phyloP scores from a whole-genome alignment of 2,113 vertebrate genomes.

The Dasyprocta punctata region DNA sequence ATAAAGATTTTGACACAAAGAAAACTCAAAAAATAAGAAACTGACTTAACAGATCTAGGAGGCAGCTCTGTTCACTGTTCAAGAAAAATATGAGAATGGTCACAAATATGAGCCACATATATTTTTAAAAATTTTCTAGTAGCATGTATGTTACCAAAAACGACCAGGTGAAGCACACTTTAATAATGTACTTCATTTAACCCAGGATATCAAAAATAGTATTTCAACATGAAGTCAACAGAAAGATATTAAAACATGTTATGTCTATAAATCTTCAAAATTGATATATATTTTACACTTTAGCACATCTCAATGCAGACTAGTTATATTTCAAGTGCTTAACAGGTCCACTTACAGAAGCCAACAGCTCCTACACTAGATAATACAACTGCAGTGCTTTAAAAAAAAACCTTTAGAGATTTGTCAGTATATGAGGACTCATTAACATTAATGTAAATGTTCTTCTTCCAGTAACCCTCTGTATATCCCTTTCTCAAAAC shows the following conservation, averaged over 20 bases:
- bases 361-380: neutral
- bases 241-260: neutral
- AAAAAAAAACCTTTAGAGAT: neutral
- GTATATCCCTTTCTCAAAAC: neutral
- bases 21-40: slow-evolving; percentile 14
- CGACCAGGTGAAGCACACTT: neutral
- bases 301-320: neutral
- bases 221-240: slow-evolving; percentile 25
- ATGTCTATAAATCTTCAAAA: neutral
- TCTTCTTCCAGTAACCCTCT: neutral
- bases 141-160: neutral
- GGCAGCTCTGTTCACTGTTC: neutral
- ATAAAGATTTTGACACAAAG: neutral
- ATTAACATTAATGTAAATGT: neutral
- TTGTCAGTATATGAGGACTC: neutral
- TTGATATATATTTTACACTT: neutral
- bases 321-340: neutral
- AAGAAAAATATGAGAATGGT: neutral
- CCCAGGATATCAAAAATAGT: neutral
- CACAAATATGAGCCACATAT: neutral
- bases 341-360: neutral
- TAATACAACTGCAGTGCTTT: neutral
- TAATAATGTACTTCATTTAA: slow-evolving; percentile 35
- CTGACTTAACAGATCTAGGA: neutral
- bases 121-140: neutral